Conservation (phyloP, 1,140 invertebrate genomes). For the Hycleus cichorii region DNA sequence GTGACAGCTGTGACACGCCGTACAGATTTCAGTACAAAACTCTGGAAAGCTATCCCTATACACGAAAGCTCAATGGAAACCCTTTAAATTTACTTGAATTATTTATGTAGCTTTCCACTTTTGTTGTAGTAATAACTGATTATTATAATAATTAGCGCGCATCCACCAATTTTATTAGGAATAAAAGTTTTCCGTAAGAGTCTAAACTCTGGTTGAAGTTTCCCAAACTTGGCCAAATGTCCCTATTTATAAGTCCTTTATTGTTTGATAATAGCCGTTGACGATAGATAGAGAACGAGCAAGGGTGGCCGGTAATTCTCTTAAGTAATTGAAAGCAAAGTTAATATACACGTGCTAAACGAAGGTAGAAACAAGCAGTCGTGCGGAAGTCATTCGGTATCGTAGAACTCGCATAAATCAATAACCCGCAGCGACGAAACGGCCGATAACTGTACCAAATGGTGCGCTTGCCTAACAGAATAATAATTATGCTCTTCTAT, state of each 20-base stretch:
- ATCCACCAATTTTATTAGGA: too few species aligned
- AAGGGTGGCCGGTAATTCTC: too few species aligned
- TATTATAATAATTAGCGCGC: too few species aligned
- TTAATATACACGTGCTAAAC: constrained; percentile 8
- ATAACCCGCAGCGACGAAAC: constrained; percentile 19
- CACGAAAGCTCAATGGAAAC: constrained; percentile 8
- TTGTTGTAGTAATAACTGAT: too few species aligned
- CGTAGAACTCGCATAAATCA: constrained; percentile 21
- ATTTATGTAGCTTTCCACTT: constrained; percentile 14
- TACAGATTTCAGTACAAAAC: background rate
- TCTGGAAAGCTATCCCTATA: constrained; percentile 19
- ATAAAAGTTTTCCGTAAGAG: too few species aligned
- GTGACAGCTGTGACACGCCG: constrained; percentile 22
- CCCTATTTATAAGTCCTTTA: too few species aligned
- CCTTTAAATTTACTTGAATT: constrained; percentile 24
- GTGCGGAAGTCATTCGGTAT: constrained; percentile 19
- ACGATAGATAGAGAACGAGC: too few species aligned
- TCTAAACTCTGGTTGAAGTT: too few species aligned
- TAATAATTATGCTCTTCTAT: constrained; percentile 21
- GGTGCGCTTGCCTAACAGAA: constrained; percentile 23
- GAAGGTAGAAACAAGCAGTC: constrained; percentile 10
- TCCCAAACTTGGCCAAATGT: too few species aligned
- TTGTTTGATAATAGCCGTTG: too few species aligned
- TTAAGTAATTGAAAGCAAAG: constrained; percentile 1
- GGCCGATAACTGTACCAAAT: constrained; percentile 22